Conservation (phyloP, 2,888 invertebrate species). For the Cataglyphis albicans region DNA sequence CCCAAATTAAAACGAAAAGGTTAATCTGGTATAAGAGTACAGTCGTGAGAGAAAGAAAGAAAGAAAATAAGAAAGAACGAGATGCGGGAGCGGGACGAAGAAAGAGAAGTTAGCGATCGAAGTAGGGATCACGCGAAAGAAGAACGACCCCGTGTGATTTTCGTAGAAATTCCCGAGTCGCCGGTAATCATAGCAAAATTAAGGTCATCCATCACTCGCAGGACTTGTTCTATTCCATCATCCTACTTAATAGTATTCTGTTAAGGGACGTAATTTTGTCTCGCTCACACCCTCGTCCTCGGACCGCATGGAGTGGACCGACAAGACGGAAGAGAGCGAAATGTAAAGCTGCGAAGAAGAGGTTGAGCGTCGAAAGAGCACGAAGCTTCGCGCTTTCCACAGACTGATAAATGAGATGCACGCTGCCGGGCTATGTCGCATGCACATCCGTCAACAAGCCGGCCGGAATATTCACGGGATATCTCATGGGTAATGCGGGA, state of each 20-base stretch:
- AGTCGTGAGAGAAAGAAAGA: neutral
- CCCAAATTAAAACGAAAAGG: slow-evolving; percentile 1
- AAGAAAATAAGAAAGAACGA: slow-evolving; percentile 29
- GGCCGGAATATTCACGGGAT: slow-evolving; percentile 33
- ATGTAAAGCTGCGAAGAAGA: slow-evolving; percentile 17
- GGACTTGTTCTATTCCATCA: slow-evolving; percentile 71
- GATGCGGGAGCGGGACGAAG: slow-evolving; percentile 25
- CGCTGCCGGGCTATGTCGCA: slow-evolving; percentile 20
- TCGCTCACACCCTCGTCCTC: slow-evolving; percentile 57
- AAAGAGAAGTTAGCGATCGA: slow-evolving; percentile 12
- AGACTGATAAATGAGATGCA: slow-evolving; percentile 38
- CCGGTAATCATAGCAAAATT: slow-evolving; percentile 82
- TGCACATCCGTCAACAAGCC: slow-evolving; percentile 48
- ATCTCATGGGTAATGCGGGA: slow-evolving; percentile 36
- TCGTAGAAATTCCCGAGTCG: slow-evolving; percentile 80
- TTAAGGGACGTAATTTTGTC: slow-evolving; percentile 80
- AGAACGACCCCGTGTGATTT: slow-evolving; percentile 76
- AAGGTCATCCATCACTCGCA: slow-evolving; percentile 82
- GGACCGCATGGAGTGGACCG: slow-evolving; percentile 32
- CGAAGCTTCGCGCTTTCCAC: neutral
- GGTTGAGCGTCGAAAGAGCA: neutral
- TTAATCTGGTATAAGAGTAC: slow-evolving; percentile 33
- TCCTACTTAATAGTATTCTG: slow-evolving; percentile 80
- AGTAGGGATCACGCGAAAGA: slow-evolving; percentile 69
- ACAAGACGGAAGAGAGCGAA: slow-evolving; percentile 52